Conservation (phyloP, 2,888 invertebrate genomes). For the Scaptodrosophila latifasciaeformis region DNA sequence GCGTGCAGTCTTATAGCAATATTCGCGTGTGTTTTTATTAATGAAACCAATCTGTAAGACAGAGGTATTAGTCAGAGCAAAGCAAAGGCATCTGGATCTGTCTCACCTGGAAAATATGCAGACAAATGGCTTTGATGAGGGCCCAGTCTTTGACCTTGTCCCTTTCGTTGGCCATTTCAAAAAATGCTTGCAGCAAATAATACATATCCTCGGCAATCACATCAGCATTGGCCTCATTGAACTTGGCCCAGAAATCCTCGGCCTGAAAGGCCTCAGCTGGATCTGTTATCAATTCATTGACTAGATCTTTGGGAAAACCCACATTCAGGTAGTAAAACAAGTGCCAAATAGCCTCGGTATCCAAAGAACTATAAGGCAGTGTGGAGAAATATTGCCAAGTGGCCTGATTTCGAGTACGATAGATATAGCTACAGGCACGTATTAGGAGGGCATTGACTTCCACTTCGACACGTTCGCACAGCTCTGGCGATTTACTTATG, state of each 20-base stretch:
- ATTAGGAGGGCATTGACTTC: constrained; percentile 86
- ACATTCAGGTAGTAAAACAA: constrained; percentile 80
- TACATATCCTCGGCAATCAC: constrained; percentile 84
- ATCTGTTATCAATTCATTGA: constrained; percentile 62
- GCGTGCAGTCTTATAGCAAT: constrained; percentile 84
- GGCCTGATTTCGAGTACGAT: constrained; percentile 82
- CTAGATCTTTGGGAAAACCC: constrained; percentile 75
- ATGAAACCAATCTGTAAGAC: constrained; percentile 82
- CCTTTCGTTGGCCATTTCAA: constrained; percentile 85
- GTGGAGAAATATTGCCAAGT: constrained; percentile 89
- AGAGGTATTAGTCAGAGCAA: not conserved
- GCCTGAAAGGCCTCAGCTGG: constrained; percentile 76
- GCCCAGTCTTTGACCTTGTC: constrained; percentile 77
- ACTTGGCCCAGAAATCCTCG: constrained; percentile 76
- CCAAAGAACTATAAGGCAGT: constrained; percentile 81
- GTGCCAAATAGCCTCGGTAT: constrained; percentile 79
- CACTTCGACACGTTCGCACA: constrained; percentile 79
- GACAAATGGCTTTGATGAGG: constrained; percentile 80
- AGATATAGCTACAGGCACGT: constrained; percentile 81
- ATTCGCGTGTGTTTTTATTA: constrained; percentile 81
- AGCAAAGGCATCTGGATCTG: not conserved
- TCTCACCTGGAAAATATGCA: constrained; percentile 82
- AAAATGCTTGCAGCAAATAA: constrained; percentile 85
- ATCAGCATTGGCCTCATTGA: constrained; percentile 80
- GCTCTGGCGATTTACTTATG: constrained; percentile 74